Evolutionary conservation across 1,140 invertebrate species (phyloP), one percentile per base, ranked within the genome.

Genomic region (Araneus ventricosus): DNA sequence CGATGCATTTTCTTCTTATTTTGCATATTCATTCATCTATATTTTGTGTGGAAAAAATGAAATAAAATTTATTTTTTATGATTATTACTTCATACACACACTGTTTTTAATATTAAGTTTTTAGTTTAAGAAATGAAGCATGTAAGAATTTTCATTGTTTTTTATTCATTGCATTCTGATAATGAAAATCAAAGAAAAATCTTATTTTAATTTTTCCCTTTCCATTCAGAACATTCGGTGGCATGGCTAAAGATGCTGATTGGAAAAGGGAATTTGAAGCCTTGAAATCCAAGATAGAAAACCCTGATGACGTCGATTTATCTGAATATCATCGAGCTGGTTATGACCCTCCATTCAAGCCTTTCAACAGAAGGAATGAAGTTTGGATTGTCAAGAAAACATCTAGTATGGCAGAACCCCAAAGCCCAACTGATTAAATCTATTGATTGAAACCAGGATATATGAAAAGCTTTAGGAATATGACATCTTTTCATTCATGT

Each of bases 331-430:
- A 94, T 90, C 87, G 87, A 61, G 94, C 93, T 92, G 95, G 94
- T 8, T 95, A 95, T 86, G 95, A 95, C 89, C 94, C 95, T 30
- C 95, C 95, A 4, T 94, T 95, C 57, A 95, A 95, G 84, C 94
- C 95, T 45, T 94, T 94, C 94, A 95, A 94, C 86, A 90, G 95
- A 34, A 93, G 95, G 67, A 95, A 95, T 88, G 95, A 95, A 92
- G 94, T 95, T 24, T 95, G 95, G 95, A 94, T 94, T 30, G 57
- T 95, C 14, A 95, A 94, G 86, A 94, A 93, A 88, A 63, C 92
- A 17, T 88, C 92, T 10, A 82, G 70, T 37, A 41, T 63, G 34
- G 59, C 82, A 24, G 86, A 87, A 34, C 84, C 91, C 17, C 91
- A 87, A 41, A 93, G 67, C 67, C 92, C 92, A 52, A 93, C 92